These are phyloP conservation scores for Rotaria sp. DNA, from an alignment of 2,888 invertebrate genomes.

Conservation along the genomic window DNA sequence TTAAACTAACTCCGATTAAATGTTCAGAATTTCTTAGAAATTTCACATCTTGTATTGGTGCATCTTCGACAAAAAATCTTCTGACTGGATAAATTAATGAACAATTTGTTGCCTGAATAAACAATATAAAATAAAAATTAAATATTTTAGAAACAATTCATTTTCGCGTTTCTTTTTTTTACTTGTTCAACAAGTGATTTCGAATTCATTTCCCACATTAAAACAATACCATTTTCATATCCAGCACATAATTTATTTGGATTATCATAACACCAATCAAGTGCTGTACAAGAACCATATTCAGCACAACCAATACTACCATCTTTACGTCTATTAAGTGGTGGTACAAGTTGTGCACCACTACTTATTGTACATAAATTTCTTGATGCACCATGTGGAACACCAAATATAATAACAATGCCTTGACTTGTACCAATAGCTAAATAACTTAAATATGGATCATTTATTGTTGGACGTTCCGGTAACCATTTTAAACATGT, in stretches of 20 bases:
- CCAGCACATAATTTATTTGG: slow-evolving; percentile 26
- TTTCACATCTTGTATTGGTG: slow-evolving; percentile 28
- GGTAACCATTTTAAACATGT: slow-evolving; percentile 24
- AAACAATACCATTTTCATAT: slow-evolving; percentile 8
- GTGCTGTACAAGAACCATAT: slow-evolving; percentile 24
- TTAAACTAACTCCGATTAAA: slow-evolving; percentile 25
- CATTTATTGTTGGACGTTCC: neutral
- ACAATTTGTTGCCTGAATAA: neutral
- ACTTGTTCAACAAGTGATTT: slow-evolving; percentile 28
- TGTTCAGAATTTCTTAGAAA: slow-evolving; percentile 25
- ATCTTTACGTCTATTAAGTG: slow-evolving; percentile 7
- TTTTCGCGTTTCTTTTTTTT: neutral
- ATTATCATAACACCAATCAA: slow-evolving; percentile 28
- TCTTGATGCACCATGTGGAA: slow-evolving; percentile 22
- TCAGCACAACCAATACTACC: slow-evolving; percentile 27
- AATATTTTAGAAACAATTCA: too few species aligned
- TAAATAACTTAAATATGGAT: slow-evolving; percentile 24
- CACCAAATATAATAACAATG: slow-evolving; percentile 29
- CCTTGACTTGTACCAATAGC: slow-evolving; percentile 29
- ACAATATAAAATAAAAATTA: neutral
- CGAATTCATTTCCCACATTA: slow-evolving; percentile 23
- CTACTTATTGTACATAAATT: slow-evolving; percentile 24
- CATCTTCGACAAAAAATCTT: slow-evolving; percentile 20
- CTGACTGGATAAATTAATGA: neutral
- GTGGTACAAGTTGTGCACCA: slow-evolving; percentile 27